Percentiles rank a stretch among this genome's conserved stretches.
phyloP scores from a whole-genome alignment of 2,797 vertebrate genomes.

The Paratrypauchen microcephalus region DNA sequence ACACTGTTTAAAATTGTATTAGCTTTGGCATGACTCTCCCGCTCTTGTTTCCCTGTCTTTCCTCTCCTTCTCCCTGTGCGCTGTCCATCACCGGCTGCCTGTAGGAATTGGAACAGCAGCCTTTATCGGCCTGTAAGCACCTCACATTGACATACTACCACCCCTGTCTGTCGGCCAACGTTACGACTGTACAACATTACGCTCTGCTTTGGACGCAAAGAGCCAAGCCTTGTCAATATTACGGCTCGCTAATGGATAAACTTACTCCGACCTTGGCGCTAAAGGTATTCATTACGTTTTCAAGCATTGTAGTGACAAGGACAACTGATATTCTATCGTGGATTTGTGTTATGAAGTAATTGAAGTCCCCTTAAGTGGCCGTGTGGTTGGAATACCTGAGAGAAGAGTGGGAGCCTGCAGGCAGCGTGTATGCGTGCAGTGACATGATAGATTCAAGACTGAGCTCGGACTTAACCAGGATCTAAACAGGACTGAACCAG shows the following conservation, averaged over 20 bases:
- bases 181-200: constrained; percentile 52
- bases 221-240: constrained; percentile 70
- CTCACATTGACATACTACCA: constrained; percentile 66
- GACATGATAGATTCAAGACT: neutral
- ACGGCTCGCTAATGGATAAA: constrained; percentile 67
- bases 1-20: constrained; percentile 1
- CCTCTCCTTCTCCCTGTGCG: constrained; percentile 8
- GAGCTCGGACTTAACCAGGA: neutral
- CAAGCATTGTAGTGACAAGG: constrained; percentile 30
- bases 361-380: constrained; percentile 19
- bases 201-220: constrained; percentile 52
- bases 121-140: constrained; percentile 69
- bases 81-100: constrained; percentile 65
- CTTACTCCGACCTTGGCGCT: constrained; percentile 56
- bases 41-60: constrained; percentile 12
- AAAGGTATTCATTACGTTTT: constrained; percentile 55
- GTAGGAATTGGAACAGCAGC: constrained; percentile 61
- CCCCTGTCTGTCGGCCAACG: constrained; percentile 58
- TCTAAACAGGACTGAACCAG: too few relatives aligned
- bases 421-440: neutral
- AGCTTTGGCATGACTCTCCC: constrained; percentile 21
- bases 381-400: neutral
- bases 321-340: constrained; percentile 25
- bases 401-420: neutral
- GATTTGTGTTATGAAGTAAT: constrained; percentile 29